Evolutionary conservation across 2,888 invertebrate genomes (phyloP), one percentile per base, ranked within the genome.

Genomic region (Megastigmus dorsalis): DNA sequence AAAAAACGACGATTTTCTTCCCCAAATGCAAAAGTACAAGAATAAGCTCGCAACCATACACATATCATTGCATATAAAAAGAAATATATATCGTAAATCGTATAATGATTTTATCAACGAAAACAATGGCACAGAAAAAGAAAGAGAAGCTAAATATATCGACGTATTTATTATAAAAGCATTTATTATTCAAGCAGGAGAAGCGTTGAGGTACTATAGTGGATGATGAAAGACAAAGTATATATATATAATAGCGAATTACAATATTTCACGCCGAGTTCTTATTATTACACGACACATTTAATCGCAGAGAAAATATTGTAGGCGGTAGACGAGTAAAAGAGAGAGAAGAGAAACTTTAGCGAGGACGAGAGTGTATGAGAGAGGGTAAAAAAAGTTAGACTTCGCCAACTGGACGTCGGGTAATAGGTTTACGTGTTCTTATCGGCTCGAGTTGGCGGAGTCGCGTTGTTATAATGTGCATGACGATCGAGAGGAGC

Each of bases 21-120:
- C 43, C 28, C 28, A 48, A 54, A 55, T 28, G n/a, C 54, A 55
- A 71, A 65, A 62, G 67, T 71, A 75, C 66, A 75, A 75, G n/a
- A 67, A 59, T 66, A 75, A 66, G 38, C 57, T 67, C 66, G 62
- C 30, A 60, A 75, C 54, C 10, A 13, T 54, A 75, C 50, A 75
- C 75, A 75, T 68, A 75, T 75, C 75, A 75, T 75, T 71, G 57
- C 71, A 75, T 10, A 63, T n/a, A n/a, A n/a, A n/a, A n/a, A n/a
- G n/a, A n/a, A n/a, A n/a, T 70, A 65, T 65, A 30, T 67, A 59
- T 57, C 45, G 45, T 30, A 45, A 52, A 33, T 38, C 23, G 28
- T 60, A 57, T 52, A 43, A 62, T 62, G 30, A 41, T 68, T 70
- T 55, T 59, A 63, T 57, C 69, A 74, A 74, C 57, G 65, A 74